Conservation (phyloP, 2,113 vertebrate genomes). For the Azemiops feae region DNA sequence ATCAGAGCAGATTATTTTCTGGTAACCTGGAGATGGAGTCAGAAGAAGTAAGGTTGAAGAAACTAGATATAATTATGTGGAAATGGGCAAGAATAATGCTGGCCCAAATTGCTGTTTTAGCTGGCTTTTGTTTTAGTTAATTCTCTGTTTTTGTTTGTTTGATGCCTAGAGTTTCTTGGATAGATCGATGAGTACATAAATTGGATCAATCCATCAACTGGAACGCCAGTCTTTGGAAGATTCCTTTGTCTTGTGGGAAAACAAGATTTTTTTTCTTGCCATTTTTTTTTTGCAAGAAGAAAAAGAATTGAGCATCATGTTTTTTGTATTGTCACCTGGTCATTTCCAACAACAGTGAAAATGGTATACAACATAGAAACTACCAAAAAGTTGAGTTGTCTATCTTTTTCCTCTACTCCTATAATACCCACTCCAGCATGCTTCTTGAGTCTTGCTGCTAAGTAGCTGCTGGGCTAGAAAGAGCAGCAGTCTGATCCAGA, state of each 20-base stretch:
- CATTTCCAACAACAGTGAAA: not conserved
- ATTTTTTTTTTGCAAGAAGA: not conserved
- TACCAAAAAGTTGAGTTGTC: not conserved
- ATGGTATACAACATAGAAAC: not conserved
- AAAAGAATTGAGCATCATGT: not conserved
- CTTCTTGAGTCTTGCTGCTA: not conserved
- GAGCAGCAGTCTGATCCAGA: not conserved
- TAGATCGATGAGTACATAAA: not conserved
- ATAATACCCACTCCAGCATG: not conserved
- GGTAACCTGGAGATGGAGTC: not conserved
- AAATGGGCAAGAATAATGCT: not conserved
- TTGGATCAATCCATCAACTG: not conserved
- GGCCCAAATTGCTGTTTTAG: not conserved
- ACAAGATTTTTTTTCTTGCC: not conserved
- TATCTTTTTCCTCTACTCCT: not conserved
- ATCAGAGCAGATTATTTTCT: not conserved
- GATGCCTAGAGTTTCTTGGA: not conserved
- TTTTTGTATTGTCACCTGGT: not conserved
- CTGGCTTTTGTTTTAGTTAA: not conserved
- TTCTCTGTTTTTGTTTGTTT: not conserved
- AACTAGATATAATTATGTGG: not conserved
- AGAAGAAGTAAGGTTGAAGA: not conserved
- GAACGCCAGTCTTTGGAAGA: not conserved
- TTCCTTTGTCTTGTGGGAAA: not conserved
- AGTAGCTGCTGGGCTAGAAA: not conserved